Percentiles rank a stretch among this genome's conserved stretches.
Evolutionary conservation across 1,140 invertebrate species (phyloP).

Genomic region (Euwallacea similis): DNA sequence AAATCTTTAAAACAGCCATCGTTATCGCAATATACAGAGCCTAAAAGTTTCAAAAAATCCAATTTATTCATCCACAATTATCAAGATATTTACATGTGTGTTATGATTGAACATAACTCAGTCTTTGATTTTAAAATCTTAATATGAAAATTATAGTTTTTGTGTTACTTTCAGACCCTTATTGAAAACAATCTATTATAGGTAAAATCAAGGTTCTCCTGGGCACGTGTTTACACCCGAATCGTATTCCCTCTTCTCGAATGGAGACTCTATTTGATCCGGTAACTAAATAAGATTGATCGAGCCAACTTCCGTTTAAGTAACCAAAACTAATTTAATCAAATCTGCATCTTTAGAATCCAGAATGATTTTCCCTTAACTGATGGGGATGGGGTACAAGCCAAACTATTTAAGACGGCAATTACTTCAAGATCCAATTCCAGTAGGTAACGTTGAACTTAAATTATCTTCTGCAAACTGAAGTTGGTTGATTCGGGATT

Average conservation of each 20-base stretch:
- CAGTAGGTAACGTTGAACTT: neutral
- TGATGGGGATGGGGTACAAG: neutral
- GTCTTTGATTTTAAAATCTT: neutral
- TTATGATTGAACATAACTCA: too few relatives aligned
- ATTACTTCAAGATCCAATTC: constrained; percentile 1
- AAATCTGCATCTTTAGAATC: neutral
- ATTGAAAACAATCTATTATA: neutral
- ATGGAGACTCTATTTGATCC: too few relatives aligned
- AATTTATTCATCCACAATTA: too few relatives aligned
- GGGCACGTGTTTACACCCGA: neutral
- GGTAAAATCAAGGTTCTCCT: neutral
- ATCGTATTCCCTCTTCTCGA: neutral
- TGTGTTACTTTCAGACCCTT: neutral
- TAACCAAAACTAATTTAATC: constrained; percentile 7
- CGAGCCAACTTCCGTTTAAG: neutral
- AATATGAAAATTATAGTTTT: neutral
- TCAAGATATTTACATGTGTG: too few relatives aligned
- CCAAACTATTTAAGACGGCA: constrained; percentile 5
- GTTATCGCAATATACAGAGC: too few relatives aligned
- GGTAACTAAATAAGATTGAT: too few relatives aligned
- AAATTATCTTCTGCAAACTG: neutral
- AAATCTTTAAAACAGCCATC: too few relatives aligned
- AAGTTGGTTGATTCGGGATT: too few relatives aligned
- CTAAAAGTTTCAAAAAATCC: too few relatives aligned
- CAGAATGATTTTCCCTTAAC: too few relatives aligned